Evolutionary conservation across 2,888 invertebrate genomes (phyloP).

Genomic region (Cartodere bifasciata): DNA sequence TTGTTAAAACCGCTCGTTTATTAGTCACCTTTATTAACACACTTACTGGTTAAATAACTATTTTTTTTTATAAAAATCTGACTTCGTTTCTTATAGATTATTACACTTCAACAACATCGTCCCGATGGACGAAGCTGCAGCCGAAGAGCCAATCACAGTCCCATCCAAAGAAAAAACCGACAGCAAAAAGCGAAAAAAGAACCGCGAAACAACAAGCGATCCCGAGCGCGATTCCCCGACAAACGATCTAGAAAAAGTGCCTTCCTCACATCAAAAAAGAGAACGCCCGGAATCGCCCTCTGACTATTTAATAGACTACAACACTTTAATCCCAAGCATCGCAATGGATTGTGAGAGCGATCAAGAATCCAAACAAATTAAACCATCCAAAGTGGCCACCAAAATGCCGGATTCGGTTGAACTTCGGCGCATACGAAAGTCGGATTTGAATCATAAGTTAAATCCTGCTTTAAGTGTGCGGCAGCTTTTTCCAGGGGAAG

Average conservation of each 20-base stretch:
- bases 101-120: constrained; percentile 63
- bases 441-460: constrained; percentile 35
- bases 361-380: constrained; percentile 25
- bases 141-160: constrained; percentile 35
- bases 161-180: constrained; percentile 27
- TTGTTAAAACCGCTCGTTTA: too few species aligned
- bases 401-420: constrained; percentile 25
- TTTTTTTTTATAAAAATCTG: too few species aligned
- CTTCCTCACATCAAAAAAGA: constrained; percentile 23
- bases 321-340: constrained; percentile 31
- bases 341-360: constrained; percentile 30
- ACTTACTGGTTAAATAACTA: too few species aligned
- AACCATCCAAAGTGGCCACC: constrained; percentile 11
- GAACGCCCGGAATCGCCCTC: constrained; percentile 29
- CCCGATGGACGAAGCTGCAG: constrained; percentile 44
- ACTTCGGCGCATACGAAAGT: constrained; percentile 32
- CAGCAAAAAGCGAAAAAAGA: constrained; percentile 19
- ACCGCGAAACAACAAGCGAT: constrained; percentile 24
- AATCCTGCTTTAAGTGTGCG: constrained; percentile 75
- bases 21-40: too few species aligned
- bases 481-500: constrained; percentile 70
- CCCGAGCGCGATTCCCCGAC: constrained; percentile 12
- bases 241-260: constrained; percentile 25
- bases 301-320: constrained; percentile 32
- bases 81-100: constrained; percentile 42